These are phyloP conservation scores for Dufourea novaeangliae DNA, from an alignment of 1,140 invertebrate genomes.

Conservation along the genomic window DNA sequence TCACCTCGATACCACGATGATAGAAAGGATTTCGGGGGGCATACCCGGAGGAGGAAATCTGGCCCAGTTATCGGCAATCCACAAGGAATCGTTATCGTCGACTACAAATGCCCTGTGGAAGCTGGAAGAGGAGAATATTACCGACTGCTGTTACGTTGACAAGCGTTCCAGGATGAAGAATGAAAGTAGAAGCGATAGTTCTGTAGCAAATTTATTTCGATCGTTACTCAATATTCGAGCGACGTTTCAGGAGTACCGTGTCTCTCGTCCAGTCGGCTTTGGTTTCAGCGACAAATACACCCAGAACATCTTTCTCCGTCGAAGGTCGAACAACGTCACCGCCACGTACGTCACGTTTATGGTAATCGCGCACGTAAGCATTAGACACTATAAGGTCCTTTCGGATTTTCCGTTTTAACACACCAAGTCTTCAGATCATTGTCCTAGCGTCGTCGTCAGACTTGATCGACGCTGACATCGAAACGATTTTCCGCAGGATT, in stretches of 20 bases:
- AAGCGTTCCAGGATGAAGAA: slow-evolving; percentile 19
- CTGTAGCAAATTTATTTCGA: slow-evolving; percentile 28
- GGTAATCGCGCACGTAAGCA: slow-evolving; percentile 13
- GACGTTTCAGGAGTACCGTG: neutral
- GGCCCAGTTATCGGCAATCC: too few relatives aligned
- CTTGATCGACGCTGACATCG: slow-evolving; percentile 22
- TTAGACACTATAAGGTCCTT: neutral
- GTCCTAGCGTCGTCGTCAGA: neutral
- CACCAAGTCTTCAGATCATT: too few relatives aligned
- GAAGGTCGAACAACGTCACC: slow-evolving; percentile 19
- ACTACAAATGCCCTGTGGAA: too few relatives aligned
- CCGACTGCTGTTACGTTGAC: too few relatives aligned
- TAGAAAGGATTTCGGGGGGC: too few relatives aligned
- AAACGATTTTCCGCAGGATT: neutral
- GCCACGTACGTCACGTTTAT: neutral
- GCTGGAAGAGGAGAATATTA: slow-evolving; percentile 8
- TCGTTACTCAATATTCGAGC: neutral
- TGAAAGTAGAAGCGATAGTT: neutral
- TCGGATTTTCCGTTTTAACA: neutral
- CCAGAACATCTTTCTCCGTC: slow-evolving; percentile 31
- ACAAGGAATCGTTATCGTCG: neutral
- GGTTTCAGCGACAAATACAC: slow-evolving; percentile 8
- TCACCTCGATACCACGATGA: too few relatives aligned
- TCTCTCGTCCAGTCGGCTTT: slow-evolving; percentile 23
- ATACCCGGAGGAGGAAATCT: too few relatives aligned